Percentiles rank a stretch among this genome's conserved stretches.
Conservation (phyloP, 2,888 invertebrate species). For the Thera britannica region DNA sequence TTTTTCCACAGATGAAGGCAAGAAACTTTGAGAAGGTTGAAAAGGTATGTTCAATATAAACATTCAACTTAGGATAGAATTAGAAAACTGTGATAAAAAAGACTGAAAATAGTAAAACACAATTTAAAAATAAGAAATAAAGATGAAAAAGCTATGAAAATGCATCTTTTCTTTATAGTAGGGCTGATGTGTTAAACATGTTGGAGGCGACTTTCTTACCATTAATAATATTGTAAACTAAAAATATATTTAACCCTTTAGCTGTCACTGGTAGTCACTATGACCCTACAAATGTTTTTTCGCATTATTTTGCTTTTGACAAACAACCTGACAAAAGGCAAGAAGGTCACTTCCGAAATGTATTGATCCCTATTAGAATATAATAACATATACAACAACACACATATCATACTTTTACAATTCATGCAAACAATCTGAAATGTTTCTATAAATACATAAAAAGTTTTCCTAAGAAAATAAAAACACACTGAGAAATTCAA, state of each 20-base stretch:
- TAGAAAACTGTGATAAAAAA: constrained; percentile 50
- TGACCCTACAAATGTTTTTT: not conserved
- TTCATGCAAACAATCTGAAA: no score
- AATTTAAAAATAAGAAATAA: constrained; percentile 56
- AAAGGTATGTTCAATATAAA: constrained; percentile 90
- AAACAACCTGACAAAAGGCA: constrained; percentile 40
- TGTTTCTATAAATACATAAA: no score
- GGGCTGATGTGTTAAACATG: constrained; percentile 81
- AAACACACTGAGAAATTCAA: no score
- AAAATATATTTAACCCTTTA: not conserved
- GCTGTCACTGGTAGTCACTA: not conserved
- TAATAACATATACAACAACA: not conserved
- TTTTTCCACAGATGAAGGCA: constrained; percentile 94
- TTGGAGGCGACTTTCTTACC: constrained; percentile 76
- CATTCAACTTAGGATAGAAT: constrained; percentile 54
- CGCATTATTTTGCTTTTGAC: not conserved
- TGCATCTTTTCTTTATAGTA: constrained; percentile 75
- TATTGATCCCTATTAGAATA: constrained; percentile 59
- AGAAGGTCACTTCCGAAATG: constrained; percentile 79
- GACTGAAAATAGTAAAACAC: constrained; percentile 14
- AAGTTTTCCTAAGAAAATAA: no score
- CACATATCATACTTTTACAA: not conserved
- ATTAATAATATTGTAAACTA: constrained; percentile 3
- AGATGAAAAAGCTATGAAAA: constrained; percentile 59
- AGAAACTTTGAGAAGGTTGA: constrained; percentile 99